Evolutionary conservation across 2,888 invertebrate genomes (phyloP).

Genomic region (Malthinus seriepunctatus): DNA sequence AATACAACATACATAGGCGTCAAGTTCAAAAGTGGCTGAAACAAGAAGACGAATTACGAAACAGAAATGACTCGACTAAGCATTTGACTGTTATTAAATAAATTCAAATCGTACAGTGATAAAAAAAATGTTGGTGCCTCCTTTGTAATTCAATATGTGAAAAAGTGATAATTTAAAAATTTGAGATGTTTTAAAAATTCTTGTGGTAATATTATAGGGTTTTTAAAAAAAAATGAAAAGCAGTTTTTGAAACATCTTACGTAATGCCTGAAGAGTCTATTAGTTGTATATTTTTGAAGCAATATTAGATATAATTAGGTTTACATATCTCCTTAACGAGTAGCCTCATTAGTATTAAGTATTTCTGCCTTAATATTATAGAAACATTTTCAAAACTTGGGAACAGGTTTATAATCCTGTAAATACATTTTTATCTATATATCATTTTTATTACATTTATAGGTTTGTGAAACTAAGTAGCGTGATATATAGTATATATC

Average conservation of each 20-base stretch:
- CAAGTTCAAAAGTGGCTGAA: conserved; percentile 63
- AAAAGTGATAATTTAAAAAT: neutral
- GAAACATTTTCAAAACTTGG: neutral
- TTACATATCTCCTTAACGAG: conserved; percentile 15
- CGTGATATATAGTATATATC: neutral
- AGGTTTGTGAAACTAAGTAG: no score
- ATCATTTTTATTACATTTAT: neutral
- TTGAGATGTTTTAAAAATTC: conserved; percentile 1
- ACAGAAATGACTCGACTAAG: conserved; percentile 46
- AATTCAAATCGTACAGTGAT: neutral
- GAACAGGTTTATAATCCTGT: neutral
- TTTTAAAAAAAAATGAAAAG: neutral
- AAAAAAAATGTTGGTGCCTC: conserved; percentile 11
- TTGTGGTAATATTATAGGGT: neutral
- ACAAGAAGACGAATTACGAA: conserved; percentile 54
- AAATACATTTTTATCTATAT: neutral
- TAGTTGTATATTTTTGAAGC: conserved; percentile 21
- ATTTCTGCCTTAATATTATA: conserved; percentile 22
- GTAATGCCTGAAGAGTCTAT: conserved; percentile 26
- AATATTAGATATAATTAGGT: no score
- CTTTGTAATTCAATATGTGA: neutral
- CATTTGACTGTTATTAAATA: conserved; percentile 40
- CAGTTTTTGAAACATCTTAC: neutral
- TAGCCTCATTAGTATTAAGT: conserved; percentile 26
- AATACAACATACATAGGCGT: conserved; percentile 56